Percentiles rank a stretch among this genome's conserved stretches.
Evolutionary conservation across 2,888 invertebrate species (phyloP).

Genomic region (Apoderus coryli): DNA sequence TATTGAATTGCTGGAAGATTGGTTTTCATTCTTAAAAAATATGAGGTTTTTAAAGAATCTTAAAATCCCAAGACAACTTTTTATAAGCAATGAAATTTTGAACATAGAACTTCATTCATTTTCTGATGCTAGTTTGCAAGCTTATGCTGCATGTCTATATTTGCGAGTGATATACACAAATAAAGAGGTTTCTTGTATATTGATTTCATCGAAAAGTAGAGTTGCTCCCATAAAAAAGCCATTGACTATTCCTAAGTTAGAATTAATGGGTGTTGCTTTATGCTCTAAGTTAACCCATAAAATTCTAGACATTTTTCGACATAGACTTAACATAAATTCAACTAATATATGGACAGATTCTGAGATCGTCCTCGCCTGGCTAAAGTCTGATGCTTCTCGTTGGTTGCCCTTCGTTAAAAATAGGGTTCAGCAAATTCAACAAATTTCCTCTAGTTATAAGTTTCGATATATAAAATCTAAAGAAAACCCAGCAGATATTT

Average conservation of each 20-base stretch:
- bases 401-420: too few species aligned
- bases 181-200: constrained; percentile 8
- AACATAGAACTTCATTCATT: constrained; percentile 9
- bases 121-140: constrained; percentile 6
- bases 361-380: too few species aligned
- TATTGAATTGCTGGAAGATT: constrained; percentile 1
- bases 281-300: constrained; percentile 6
- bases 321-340: too few species aligned
- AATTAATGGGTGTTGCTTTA: constrained; percentile 8
- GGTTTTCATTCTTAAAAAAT: constrained; percentile 2
- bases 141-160: too few species aligned
- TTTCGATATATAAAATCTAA: too few species aligned
- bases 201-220: constrained; percentile 9
- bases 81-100: not conserved
- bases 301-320: too few species aligned
- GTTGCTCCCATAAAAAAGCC: constrained; percentile 6
- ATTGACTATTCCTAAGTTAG: constrained; percentile 8
- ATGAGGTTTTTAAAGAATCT: not conserved
- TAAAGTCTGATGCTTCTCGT: too few species aligned
- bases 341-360: too few species aligned
- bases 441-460: too few species aligned
- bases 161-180: too few species aligned
- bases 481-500: too few species aligned
- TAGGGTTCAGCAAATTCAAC: too few species aligned
- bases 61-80: constrained; percentile 7